These are phyloP conservation scores for Aegypius monachus DNA, from an alignment of 2,113 vertebrate genomes.

Conservation along the genomic window DNA sequence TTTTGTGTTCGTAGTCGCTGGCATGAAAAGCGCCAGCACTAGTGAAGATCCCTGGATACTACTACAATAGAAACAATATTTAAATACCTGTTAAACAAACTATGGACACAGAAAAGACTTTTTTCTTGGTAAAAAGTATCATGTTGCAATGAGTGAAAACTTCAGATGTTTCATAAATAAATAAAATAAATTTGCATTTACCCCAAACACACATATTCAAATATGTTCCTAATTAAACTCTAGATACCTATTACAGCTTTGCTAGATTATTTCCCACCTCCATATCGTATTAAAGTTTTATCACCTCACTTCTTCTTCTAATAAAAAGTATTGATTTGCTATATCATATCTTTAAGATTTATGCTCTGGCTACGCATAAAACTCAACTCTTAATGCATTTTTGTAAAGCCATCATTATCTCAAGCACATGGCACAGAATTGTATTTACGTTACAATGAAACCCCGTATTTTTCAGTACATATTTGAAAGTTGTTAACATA, in stretches of 20 bases:
- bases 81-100: not conserved
- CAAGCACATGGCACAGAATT: not conserved
- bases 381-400: not conserved
- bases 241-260: not conserved
- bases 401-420: conserved; percentile 8
- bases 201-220: not conserved
- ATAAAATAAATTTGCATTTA: not conserved
- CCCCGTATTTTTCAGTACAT: not conserved
- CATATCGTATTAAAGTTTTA: not conserved
- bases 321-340: not conserved
- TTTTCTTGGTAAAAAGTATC: not conserved
- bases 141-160: not conserved
- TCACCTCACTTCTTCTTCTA: not conserved
- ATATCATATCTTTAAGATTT: not conserved
- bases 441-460: not conserved
- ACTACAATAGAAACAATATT: not conserved
- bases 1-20: not conserved
- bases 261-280: not conserved
- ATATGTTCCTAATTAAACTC: not conserved
- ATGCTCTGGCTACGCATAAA: not conserved
- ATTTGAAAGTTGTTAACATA: not conserved
- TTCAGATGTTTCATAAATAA: not conserved
- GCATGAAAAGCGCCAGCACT: not conserved
- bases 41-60: not conserved
- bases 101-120: not conserved